phyloP scores from a whole-genome alignment of 2,797 vertebrate species.

The Chelon auratus region DNA sequence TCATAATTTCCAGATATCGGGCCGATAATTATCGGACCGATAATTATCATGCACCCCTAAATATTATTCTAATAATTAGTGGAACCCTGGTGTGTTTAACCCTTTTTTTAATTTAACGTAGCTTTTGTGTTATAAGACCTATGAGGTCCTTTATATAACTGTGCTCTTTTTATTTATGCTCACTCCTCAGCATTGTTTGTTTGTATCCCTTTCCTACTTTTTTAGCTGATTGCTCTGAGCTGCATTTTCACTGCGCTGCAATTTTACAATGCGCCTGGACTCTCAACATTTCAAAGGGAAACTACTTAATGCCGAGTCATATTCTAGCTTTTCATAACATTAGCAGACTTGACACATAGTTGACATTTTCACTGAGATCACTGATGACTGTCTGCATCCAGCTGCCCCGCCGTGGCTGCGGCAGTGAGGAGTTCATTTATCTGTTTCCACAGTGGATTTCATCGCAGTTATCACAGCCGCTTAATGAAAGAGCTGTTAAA shows the following conservation, averaged over 20 bases:
- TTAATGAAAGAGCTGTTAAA: background rate
- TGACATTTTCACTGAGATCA: slow-evolving; percentile 50
- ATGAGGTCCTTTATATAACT: background rate
- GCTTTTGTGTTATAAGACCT: background rate
- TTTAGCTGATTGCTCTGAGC: slow-evolving; percentile 4
- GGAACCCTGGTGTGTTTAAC: no score
- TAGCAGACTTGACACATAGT: slow-evolving; percentile 57
- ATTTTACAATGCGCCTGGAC: background rate
- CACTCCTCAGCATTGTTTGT: background rate
- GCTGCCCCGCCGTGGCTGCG: slow-evolving; percentile 23
- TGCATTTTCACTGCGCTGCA: background rate
- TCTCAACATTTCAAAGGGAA: slow-evolving; percentile 1
- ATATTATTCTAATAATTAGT: background rate
- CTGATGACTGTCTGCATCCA: slow-evolving; percentile 13
- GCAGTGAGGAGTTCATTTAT: background rate
- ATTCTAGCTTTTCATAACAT: slow-evolving; percentile 30
- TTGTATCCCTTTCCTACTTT: background rate
- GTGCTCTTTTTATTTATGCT: background rate
- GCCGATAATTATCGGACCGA: no score
- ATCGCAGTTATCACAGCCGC: background rate
- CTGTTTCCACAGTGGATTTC: slow-evolving; percentile 5
- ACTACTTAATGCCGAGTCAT: background rate
- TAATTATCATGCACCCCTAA: no score
- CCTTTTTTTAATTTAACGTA: no score
- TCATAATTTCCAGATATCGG: no score